Conservation (phyloP, 2,888 invertebrate species). For the Leucophora obtusa region DNA sequence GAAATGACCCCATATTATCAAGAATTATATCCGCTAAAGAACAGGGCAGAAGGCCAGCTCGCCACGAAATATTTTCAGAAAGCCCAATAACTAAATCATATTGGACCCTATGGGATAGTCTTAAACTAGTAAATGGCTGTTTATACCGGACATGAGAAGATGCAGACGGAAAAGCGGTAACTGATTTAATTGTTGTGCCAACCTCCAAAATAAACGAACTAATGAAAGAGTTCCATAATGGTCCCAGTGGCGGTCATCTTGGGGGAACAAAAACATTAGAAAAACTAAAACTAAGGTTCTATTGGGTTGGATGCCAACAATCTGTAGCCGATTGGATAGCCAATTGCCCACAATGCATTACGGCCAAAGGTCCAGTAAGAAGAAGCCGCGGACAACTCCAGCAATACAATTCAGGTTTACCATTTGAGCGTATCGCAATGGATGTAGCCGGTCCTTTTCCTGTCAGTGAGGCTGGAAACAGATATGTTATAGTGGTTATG, state of each 20-base stretch:
- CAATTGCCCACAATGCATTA: too few species aligned
- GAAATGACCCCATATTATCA: not conserved
- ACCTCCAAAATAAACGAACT: not conserved
- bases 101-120: not conserved
- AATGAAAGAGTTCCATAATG: not conserved
- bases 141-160: not conserved
- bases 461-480: too few species aligned
- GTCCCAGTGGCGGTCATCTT: not conserved
- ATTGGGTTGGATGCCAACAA: too few species aligned
- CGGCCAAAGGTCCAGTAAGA: constrained; percentile 8
- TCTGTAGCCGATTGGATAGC: too few species aligned
- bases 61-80: not conserved
- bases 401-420: constrained; percentile 3
- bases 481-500: not conserved
- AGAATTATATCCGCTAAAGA: not conserved
- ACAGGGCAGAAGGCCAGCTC: not conserved
- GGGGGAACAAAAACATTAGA: constrained; percentile 9
- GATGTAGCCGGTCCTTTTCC: too few species aligned
- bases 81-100: not conserved
- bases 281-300: not conserved
- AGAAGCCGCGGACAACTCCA: not conserved
- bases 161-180: not conserved
- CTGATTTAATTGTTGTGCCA: not conserved
- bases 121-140: not conserved
- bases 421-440: too few species aligned